Evolutionary conservation across 2,797 vertebrate species (phyloP), one percentile per base, ranked within the genome.

Genomic region (Hemibagrus guttatus): DNA sequence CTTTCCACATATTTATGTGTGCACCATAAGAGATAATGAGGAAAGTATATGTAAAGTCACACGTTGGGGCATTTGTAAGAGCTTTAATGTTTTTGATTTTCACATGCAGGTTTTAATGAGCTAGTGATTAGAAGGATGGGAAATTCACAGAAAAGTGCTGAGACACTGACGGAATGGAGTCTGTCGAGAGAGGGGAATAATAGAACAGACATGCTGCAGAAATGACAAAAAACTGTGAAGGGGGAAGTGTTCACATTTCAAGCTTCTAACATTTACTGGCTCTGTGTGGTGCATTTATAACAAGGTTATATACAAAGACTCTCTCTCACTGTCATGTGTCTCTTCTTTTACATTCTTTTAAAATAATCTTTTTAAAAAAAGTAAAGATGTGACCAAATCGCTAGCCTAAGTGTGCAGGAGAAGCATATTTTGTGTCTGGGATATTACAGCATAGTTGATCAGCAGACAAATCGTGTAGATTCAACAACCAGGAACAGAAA

Each of bases 1-100:
- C 84, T 83, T 84, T 76, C 39, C 23, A 54, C 71, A 78, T 85
- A 87, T 76, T 59, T 83, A 79, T 78, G 39, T 85, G 52, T 66
- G 28, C 13, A 85, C 14, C 6, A 26, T 71, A 71, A 71, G 71
- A 42, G 16, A 31, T 76, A 76, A 76, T n/a, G 6, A 28, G 58
- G 23, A 16, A 35, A 3, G 28, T 59, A 21, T 78, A 54, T 21
- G 8, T 59, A 79, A 79, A 23, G 56, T 21, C 19, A 23, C 52
- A 31, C 4, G 39, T 31, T 21, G 17, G 13, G 28, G 54, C 75
- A 23, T 11, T 17, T 78, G 19, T 58, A 78, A 35, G 28, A 78
- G n/a, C 26, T 6, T 61, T 61, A 16, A 61, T 59, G 21, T 39
- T 78, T 79, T 79, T 81, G 83, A 64, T 76, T 23, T 28, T 78